Base-by-base conservation (phyloP, 2,797 vertebrate species). In the Phataginus tricuspis region DNA sequence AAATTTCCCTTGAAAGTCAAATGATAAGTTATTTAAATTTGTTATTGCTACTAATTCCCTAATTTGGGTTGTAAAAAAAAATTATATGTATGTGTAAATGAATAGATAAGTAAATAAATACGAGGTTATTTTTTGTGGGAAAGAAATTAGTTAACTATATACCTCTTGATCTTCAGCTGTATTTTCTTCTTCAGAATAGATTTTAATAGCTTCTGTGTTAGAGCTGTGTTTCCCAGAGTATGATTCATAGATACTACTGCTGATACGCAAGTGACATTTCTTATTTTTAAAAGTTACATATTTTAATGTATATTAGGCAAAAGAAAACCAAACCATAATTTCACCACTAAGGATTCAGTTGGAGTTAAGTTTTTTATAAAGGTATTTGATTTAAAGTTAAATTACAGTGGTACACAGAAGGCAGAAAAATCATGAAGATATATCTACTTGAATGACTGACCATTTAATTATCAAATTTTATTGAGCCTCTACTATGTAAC, bases 151-250 rank as follows among this genome's bases (percentile, higher is more conserved):
- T 95, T 93, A 45, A 37, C 78, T 75, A 12, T 0, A 3, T 18
- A 68, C 39, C 45, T 83, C 14, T 74, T 80, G 9, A 64, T 91
- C 12, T 51, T 63, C 37, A 29, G 21, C 49, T 79, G 0, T 10
- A 39, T 87, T 78, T 90, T 92, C n/a, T 77, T 93, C 23, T 91
- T 66, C 82, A 77, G 53, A 95, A 37, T 94, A 71, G 68, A 42
- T 94, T 45, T 45, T 34, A 27, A 42, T 90, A 4, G 7, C 42
- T 86, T 89, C 16, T 91, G 19, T 71, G 69, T 80, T 77, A 91
- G 10, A 86, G 21, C 8, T 13, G 1, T 71, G 11, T 69, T 96
- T 87, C 51, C 31, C 75, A 55, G n/a, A 72, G 45, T 85, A 3
- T 87, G 34, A 49, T 7, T 91, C 27, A 37, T 29, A 11, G 45